These are phyloP conservation scores for Macrophya alboannulata DNA, from an alignment of 2,888 invertebrate genomes.

Conservation along the genomic window DNA sequence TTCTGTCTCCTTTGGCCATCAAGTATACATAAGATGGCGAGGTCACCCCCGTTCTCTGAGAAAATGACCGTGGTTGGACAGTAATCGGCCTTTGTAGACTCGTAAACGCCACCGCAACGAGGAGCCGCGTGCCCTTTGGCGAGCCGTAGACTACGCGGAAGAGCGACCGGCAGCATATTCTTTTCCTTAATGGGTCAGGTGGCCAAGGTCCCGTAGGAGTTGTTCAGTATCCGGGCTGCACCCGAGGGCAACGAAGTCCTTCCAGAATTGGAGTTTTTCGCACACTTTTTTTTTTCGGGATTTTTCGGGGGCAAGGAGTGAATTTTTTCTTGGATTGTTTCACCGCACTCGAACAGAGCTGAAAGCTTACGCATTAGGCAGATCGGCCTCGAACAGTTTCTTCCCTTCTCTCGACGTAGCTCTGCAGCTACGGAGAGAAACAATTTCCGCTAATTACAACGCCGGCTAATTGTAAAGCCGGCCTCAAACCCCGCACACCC, in stretches of 20 bases:
- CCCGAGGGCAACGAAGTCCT: conserved; percentile 5
- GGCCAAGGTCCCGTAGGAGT: conserved; percentile 63
- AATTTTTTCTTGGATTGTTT: not conserved
- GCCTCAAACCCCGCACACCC: conserved; percentile 63
- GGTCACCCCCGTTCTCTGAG: conserved; percentile 58
- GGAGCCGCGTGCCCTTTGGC: conserved; percentile 70
- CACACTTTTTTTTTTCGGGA: not conserved
- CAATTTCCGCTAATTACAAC: conserved; percentile 79
- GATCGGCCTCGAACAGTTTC: conserved; percentile 5
- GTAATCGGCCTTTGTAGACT: conserved; percentile 76
- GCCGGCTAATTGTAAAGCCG: conserved; percentile 76
- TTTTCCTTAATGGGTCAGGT: conserved; percentile 74
- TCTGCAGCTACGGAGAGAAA: conserved; percentile 69
- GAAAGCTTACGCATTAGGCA: not conserved
- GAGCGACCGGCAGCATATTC: conserved; percentile 64
- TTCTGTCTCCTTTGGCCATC: conserved; percentile 41
- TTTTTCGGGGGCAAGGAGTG: not conserved
- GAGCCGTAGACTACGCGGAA: conserved; percentile 70
- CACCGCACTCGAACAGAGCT: not conserved
- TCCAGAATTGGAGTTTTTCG: conserved; percentile 17
- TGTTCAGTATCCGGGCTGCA: conserved; percentile 31
- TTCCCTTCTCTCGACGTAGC: not conserved
- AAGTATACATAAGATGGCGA: conserved; percentile 56
- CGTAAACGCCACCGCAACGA: conserved; percentile 73
- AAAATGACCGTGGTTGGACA: conserved; percentile 62